Base-by-base conservation (phyloP, 2,113 vertebrate species). In the Ophiodon elongatus region DNA sequence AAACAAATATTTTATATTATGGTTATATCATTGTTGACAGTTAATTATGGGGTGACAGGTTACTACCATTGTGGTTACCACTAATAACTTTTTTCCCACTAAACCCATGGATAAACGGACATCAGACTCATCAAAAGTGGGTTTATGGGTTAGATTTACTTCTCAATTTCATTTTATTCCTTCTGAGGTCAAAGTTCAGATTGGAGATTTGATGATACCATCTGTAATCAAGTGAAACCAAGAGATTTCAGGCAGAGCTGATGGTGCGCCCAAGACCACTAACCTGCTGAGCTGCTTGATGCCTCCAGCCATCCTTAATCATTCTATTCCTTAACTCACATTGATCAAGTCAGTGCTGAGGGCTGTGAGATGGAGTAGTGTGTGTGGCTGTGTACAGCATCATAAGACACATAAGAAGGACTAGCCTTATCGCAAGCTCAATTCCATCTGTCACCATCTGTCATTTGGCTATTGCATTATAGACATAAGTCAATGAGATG, bases 161-260 rank as follows among this genome's bases (percentile, higher is more conserved):
- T 47, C 67, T 88, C 83, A 85, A 80, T 92, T 90, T 89, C 70
- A 45, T 89, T 83, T 84, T 45, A 82, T 88, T 74, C 47, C 54
- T 59, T 76, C 21, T 8, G 25, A 89, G 81, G 91, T 92, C 88
- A 92, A 80, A 88, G 90, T 80, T 91, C 82, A 91, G n/a, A 78
- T 59, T 62, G 60, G 33, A 62, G 72, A 88, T 89, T 82, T 76
- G 66, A 88, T 79, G 90, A 88, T 85, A 82, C 43, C 77, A 85
- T 90, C 89, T 72, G 73, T 90, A 91, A 92, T 89, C 81, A 88
- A 72, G 60, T 70, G 73, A 74, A 82, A 77, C 63, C 54, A 39
- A 83, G 65, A 72, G 80, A 80, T 87, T 82, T 91, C 63, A 73
- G 69, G 19, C 82, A 13, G 75, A 82, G 63, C 54, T 73, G 76